Percentiles rank a stretch among this genome's conserved stretches.
Evolutionary conservation across 2,113 vertebrate genomes (phyloP).

Genomic region (Sceloporus tristichus): DNA sequence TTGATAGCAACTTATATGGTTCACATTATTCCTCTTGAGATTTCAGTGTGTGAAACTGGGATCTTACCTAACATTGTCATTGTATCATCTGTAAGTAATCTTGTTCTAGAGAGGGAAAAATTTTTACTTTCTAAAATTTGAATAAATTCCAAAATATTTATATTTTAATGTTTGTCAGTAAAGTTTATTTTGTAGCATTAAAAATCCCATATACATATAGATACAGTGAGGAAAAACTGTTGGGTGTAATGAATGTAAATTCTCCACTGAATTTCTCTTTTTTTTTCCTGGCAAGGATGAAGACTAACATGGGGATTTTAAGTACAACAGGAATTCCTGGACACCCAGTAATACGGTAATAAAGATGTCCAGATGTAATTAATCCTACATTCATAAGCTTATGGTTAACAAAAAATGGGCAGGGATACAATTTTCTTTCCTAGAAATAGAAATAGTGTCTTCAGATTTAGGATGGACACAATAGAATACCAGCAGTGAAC

Average conservation of each 20-base stretch:
- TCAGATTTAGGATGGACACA: too few relatives aligned
- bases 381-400: neutral
- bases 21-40: neutral
- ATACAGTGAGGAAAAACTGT: neutral
- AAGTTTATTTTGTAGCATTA: neutral
- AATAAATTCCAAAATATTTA: conserved; percentile 15
- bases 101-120: neutral
- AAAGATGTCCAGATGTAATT: neutral
- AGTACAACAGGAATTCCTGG: neutral
- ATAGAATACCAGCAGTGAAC: too few relatives aligned
- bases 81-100: neutral
- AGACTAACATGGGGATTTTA: neutral
- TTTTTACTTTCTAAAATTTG: neutral
- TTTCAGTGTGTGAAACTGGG: neutral
- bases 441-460: too few relatives aligned
- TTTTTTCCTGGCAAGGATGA: neutral
- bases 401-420: too few relatives aligned
- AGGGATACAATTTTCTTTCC: too few relatives aligned
- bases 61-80: neutral
- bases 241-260: neutral
- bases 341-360: too few relatives aligned
- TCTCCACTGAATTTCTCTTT: neutral
- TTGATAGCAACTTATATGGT: neutral
- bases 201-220: neutral
- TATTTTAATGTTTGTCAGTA: neutral